Evolutionary conservation across 2,888 invertebrate genomes (phyloP).

Genomic region (Phalera bucephala): DNA sequence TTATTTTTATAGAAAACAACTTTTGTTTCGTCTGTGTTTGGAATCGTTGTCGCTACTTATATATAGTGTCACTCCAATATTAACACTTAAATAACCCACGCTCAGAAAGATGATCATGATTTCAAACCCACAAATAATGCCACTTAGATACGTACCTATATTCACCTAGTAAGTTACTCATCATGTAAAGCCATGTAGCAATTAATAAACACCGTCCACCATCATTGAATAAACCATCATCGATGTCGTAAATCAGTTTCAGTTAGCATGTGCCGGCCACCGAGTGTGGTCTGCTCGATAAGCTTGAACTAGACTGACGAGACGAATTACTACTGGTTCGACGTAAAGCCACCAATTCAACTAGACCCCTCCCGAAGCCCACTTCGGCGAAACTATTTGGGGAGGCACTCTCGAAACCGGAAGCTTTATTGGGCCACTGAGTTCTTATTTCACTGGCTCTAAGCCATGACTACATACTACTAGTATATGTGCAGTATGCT

Average conservation of each 20-base stretch:
- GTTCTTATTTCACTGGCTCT: conserved; percentile 26
- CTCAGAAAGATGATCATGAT: too few relatives aligned
- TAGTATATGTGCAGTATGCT: too few relatives aligned
- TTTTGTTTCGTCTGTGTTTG: too few relatives aligned
- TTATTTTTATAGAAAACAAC: too few relatives aligned
- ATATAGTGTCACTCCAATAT: too few relatives aligned
- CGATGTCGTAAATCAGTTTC: conserved; percentile 71
- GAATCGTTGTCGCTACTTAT: too few relatives aligned
- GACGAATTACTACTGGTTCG: conserved; percentile 56
- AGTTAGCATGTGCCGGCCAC: conserved; percentile 59
- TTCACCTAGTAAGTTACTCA: conserved; percentile 19
- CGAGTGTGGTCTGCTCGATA: conserved; percentile 67
- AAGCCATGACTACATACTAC: too few relatives aligned
- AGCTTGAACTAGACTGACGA: conserved; percentile 60
- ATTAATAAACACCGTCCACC: conserved; percentile 53
- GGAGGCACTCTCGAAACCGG: conserved; percentile 23
- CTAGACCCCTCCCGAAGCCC: conserved; percentile 34
- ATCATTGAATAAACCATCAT: conserved; percentile 59
- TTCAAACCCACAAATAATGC: not conserved
- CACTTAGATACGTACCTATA: too few relatives aligned
- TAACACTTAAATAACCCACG: too few relatives aligned
- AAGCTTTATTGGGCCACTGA: conserved; percentile 19
- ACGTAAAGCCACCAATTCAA: conserved; percentile 39
- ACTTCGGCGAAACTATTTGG: conserved; percentile 22
- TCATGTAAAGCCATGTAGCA: conserved; percentile 41